A percentile compares a stretch with the other conserved stretches of the same genome.
phyloP scores from a whole-genome alignment of 1,140 invertebrate genomes.

The Sycophaga agraensis region DNA sequence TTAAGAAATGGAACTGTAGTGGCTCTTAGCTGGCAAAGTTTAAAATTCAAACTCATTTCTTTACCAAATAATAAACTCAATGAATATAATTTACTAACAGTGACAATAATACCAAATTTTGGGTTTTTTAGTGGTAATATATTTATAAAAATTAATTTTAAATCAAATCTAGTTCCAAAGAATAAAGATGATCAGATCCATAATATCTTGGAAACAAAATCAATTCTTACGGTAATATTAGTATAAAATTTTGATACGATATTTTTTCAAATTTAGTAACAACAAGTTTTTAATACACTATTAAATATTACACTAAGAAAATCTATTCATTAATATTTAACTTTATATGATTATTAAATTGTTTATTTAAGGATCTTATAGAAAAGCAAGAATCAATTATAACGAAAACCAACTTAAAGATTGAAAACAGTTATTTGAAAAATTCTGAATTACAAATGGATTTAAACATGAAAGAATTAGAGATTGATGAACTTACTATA shows the following conservation, averaged over 20 bases:
- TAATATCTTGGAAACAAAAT: constrained; percentile 33
- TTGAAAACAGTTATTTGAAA: constrained; percentile 29
- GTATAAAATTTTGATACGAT: too few relatives aligned
- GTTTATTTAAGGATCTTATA: constrained; percentile 32
- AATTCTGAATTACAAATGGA: constrained; percentile 26
- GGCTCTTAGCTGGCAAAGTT: constrained; percentile 38
- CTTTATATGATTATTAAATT: neutral
- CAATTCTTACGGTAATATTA: too few relatives aligned
- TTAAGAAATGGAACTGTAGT: constrained; percentile 36
- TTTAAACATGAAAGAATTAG: constrained; percentile 30
- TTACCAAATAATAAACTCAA: constrained; percentile 32
- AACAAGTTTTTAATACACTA: too few relatives aligned
- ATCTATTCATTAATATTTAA: too few relatives aligned
- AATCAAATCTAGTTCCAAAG: constrained; percentile 23
- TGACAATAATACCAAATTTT: constrained; percentile 38
- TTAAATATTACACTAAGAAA: too few relatives aligned
- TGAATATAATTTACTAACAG: constrained; percentile 37
- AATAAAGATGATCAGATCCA: constrained; percentile 30
- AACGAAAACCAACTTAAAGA: constrained; percentile 20
- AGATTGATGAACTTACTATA: constrained; percentile 18
- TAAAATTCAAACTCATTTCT: constrained; percentile 30
- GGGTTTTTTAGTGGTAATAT: constrained; percentile 38
- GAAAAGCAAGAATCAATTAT: constrained; percentile 36
- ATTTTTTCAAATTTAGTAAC: too few relatives aligned
- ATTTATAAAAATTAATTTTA: constrained; percentile 35